These are phyloP conservation scores for Austrofundulus limnaeus DNA, from an alignment of 2,113 vertebrate species.

Conservation along the genomic window DNA sequence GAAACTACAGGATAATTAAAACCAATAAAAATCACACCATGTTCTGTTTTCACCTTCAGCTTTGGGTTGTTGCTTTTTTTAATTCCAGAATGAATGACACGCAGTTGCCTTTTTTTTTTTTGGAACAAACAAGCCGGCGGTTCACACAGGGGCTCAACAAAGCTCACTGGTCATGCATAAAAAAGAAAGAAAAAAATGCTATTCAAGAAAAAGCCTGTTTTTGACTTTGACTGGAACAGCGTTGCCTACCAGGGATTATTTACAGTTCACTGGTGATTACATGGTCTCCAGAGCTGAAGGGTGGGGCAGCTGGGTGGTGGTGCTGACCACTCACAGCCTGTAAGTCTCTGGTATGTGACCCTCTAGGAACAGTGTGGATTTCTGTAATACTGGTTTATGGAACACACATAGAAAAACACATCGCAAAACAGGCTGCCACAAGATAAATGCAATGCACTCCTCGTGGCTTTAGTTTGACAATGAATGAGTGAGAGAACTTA, in stretches of 20 bases:
- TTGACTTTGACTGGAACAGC: constrained; percentile 21
- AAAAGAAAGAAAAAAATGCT: constrained; percentile 16
- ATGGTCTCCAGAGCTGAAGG: constrained; percentile 38
- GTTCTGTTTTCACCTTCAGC: constrained; percentile 20
- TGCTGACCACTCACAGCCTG: constrained; percentile 54
- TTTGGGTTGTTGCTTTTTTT: constrained; percentile 10
- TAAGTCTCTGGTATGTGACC: constrained; percentile 71
- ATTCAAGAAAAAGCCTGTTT: constrained; percentile 16
- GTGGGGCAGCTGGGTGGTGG: constrained; percentile 16
- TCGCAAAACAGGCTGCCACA: constrained; percentile 26
- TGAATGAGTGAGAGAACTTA: no score
- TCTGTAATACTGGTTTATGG: constrained; percentile 19
- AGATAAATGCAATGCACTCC: constrained; percentile 18
- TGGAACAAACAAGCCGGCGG: constrained; percentile 21
- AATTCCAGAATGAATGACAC: not conserved
- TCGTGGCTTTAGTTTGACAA: not conserved
- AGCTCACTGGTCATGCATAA: constrained; percentile 29
- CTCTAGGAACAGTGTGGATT: constrained; percentile 34
- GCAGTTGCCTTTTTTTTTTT: constrained; percentile 17
- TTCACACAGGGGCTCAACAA: not conserved
- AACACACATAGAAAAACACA: constrained; percentile 30
- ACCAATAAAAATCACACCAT: constrained; percentile 40
- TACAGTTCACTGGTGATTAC: constrained; percentile 54
- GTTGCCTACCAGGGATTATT: constrained; percentile 50
- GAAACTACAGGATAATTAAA: constrained; percentile 44